Conservation (phyloP, 2,888 invertebrate genomes). For the Syritta pipiens region DNA sequence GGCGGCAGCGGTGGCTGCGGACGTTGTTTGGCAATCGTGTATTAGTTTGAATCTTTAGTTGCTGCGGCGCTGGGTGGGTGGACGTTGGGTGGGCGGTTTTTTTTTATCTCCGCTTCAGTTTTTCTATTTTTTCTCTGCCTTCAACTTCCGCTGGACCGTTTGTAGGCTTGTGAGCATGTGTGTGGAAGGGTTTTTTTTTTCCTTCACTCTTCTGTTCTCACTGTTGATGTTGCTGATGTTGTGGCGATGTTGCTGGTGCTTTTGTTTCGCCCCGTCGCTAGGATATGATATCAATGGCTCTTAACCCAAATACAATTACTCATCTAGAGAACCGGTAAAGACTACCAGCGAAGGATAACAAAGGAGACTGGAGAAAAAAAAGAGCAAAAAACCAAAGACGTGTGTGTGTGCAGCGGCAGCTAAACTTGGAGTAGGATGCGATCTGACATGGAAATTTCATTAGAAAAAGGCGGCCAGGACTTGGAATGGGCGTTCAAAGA, state of each 20-base stretch:
- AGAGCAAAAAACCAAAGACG: slow-evolving; percentile 36
- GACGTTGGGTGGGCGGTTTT: slow-evolving; percentile 21
- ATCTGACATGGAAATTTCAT: slow-evolving; percentile 70
- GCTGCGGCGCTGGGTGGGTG: too few species aligned
- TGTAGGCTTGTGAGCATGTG: slow-evolving; percentile 38
- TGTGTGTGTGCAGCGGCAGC: slow-evolving; percentile 24
- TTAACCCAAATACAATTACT: slow-evolving; percentile 73
- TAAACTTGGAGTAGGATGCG: slow-evolving; percentile 61
- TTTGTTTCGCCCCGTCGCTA: slow-evolving; percentile 69
- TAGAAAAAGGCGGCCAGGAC: slow-evolving; percentile 64
- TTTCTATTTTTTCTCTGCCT: slow-evolving; percentile 12
- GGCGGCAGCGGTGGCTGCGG: neutral
- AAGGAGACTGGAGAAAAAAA: slow-evolving; percentile 44
- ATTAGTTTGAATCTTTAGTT: slow-evolving; percentile 64
- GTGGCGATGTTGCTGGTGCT: slow-evolving; percentile 41
- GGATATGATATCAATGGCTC: slow-evolving; percentile 72
- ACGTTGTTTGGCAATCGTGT: slow-evolving; percentile 42
- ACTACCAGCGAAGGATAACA: slow-evolving; percentile 62
- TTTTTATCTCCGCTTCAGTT: neutral
- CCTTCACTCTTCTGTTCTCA: slow-evolving; percentile 28
- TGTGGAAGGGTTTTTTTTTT: slow-evolving; percentile 28
- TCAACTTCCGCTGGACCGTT: slow-evolving; percentile 58
- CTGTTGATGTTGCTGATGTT: slow-evolving; percentile 42
- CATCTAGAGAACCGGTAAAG: slow-evolving; percentile 70
- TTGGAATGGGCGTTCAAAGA: slow-evolving; percentile 66